These are phyloP conservation scores for Caiman crocodilus DNA, from an alignment of 2,797 vertebrate species.

Conservation along the genomic window DNA sequence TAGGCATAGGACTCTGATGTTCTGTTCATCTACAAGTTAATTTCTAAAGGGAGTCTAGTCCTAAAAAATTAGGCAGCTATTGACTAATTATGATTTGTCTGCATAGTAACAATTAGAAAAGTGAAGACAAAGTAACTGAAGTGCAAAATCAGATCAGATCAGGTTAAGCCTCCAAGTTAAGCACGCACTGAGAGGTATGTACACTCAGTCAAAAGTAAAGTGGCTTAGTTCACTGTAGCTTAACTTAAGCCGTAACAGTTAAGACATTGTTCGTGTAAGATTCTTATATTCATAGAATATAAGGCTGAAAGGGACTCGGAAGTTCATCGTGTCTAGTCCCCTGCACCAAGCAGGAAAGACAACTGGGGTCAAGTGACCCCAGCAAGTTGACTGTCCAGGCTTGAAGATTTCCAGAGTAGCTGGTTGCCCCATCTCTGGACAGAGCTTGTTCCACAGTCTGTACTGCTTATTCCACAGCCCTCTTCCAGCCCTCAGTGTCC, in stretches of 20 bases:
- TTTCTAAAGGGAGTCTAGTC: neutral
- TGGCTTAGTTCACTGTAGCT: slow-evolving; percentile 30
- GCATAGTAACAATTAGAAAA: neutral
- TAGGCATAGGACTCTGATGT: neutral
- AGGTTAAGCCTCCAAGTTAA: neutral
- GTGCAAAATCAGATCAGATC: slow-evolving; percentile 12
- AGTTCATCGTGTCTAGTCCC: no score
- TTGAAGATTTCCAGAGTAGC: no score
- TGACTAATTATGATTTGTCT: slow-evolving; percentile 11
- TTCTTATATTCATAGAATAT: no score
- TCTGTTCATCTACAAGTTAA: neutral
- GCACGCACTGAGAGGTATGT: no score
- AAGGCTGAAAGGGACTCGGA: no score
- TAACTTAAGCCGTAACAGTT: neutral
- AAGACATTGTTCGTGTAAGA: neutral
- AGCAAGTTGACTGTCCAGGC: no score
- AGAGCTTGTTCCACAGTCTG: no score
- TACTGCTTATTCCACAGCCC: no score
- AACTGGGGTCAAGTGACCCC: no score
- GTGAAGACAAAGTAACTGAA: slow-evolving; percentile 24
- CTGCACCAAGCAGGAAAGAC: no score
- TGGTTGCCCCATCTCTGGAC: no score
- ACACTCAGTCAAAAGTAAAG: slow-evolving; percentile 1
- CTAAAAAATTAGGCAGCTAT: neutral
- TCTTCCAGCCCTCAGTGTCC: no score